A percentile compares a stretch with the other conserved stretches of the same genome.
phyloP scores from a whole-genome alignment of 1,140 invertebrate species.

The Drosophila grimshawi region DNA sequence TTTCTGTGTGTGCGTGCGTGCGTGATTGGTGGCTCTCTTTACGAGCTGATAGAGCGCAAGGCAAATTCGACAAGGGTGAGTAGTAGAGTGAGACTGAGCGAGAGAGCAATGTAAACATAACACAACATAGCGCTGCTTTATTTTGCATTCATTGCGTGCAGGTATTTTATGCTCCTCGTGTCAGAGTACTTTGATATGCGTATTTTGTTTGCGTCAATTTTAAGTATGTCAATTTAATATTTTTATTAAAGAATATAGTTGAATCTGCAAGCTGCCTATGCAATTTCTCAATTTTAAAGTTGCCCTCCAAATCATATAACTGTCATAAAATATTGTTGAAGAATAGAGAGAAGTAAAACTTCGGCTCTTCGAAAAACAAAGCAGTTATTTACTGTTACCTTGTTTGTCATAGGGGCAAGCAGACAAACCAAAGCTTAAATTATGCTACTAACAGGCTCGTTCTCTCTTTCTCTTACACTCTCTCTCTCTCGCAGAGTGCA shows the following conservation, averaged over 20 bases:
- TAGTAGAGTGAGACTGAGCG: constrained; percentile 11
- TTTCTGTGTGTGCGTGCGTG: neutral
- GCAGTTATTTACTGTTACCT: neutral
- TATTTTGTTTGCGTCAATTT: neutral
- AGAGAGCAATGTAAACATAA: constrained; percentile 36
- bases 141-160: constrained; percentile 8
- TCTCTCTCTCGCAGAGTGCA: neutral
- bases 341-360: constrained; percentile 3
- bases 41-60: constrained; percentile 4
- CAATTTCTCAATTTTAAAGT: too few relatives aligned
- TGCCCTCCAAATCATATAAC: too few relatives aligned
- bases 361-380: neutral
- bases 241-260: too few relatives aligned
- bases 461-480: neutral
- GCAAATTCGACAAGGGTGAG: constrained; percentile 1
- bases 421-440: constrained; percentile 36
- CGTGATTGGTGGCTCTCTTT: neutral
- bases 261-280: too few relatives aligned
- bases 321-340: too few relatives aligned
- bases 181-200: neutral
- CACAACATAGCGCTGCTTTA: constrained; percentile 4
- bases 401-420: constrained; percentile 1
- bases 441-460: neutral
- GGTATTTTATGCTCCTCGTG: neutral
- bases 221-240: too few relatives aligned